Conservation (phyloP, 2,888 invertebrate species). For the Eilema depressum region DNA sequence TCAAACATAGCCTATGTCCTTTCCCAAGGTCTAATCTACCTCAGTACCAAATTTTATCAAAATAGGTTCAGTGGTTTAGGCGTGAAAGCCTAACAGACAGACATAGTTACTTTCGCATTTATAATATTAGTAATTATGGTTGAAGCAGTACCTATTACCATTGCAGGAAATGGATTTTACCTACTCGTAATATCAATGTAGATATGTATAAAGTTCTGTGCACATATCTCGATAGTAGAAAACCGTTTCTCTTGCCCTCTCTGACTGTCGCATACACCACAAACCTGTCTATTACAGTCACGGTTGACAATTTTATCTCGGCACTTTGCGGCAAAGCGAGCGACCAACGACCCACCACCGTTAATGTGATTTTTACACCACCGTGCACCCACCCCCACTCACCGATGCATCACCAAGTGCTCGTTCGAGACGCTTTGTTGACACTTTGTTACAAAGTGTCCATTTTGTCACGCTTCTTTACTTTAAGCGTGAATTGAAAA, state of each 20-base stretch:
- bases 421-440: constrained; percentile 35
- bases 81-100: no score
- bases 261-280: constrained; percentile 3
- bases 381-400: constrained; percentile 14
- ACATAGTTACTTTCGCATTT: no score
- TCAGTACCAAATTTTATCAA: no score
- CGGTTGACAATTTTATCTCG: constrained; percentile 42
- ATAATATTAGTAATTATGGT: no score
- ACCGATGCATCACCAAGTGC: constrained; percentile 26
- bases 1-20: no score
- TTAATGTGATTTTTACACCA: constrained; percentile 29
- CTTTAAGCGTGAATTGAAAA: not conserved
- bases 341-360: constrained; percentile 29
- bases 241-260: not conserved
- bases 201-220: not conserved
- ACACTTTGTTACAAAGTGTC: constrained; percentile 19
- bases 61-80: no score
- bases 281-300: constrained; percentile 20
- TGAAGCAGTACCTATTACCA: no score
- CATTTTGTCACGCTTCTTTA: constrained; percentile 5
- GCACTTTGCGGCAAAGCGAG: constrained; percentile 27
- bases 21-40: no score
- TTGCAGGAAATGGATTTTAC: no score
- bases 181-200: no score
- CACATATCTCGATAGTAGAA: not conserved